phyloP scores from a whole-genome alignment of 2,797 vertebrate species.

The Bucorvus abyssinicus region DNA sequence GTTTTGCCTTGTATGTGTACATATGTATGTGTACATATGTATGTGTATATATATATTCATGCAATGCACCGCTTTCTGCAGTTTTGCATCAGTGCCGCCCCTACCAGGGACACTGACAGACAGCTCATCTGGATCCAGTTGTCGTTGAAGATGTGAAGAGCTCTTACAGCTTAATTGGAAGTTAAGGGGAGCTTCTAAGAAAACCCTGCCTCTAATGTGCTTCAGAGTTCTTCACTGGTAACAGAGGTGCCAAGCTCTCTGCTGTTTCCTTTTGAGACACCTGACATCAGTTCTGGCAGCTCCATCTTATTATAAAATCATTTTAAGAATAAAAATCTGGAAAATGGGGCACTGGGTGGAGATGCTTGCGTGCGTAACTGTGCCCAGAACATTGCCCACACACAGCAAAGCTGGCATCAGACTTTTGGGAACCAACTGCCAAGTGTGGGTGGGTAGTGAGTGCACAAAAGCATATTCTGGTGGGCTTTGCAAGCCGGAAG shows the following conservation, averaged over 20 bases:
- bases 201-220: not conserved
- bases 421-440: not conserved
- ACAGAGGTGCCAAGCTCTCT: not conserved
- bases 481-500: not conserved
- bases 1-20: not conserved
- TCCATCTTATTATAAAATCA: not conserved
- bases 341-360: conserved; percentile 42
- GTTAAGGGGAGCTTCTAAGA: not conserved
- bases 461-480: not conserved
- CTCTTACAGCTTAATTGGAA: not conserved
- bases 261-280: not conserved
- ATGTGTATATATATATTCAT: no score
- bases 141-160: not conserved
- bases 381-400: not conserved
- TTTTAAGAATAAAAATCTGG: not conserved
- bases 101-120: not conserved
- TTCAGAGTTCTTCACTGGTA: not conserved
- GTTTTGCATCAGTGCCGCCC: not conserved
- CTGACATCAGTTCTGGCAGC: not conserved
- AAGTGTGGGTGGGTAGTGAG: not conserved
- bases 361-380: not conserved
- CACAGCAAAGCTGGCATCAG: conserved; percentile 14
- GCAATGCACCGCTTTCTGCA: not conserved
- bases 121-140: not conserved
- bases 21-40: no score